Base-by-base conservation (phyloP, 2,888 invertebrate genomes). In the Phasia obesa region DNA sequence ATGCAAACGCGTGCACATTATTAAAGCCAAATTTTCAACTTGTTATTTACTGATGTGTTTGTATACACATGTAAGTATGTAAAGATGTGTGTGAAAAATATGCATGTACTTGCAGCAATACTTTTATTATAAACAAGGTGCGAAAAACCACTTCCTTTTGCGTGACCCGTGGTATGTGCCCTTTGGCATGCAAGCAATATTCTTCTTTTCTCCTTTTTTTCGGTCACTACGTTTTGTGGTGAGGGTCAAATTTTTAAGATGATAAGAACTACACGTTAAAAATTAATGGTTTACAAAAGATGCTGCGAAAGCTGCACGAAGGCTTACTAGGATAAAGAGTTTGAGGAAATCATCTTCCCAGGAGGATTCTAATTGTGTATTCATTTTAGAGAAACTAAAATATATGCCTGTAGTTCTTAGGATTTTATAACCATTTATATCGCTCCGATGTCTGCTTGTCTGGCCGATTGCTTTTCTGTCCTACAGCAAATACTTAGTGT, bases 81-180 rank as follows among this genome's bases (percentile, higher is more conserved):
- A 23, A 19, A 38, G n/a, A n/a, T 21, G 35, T 74, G 67, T 64
- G 59, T 65, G 51, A 65, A 64, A 74, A 65, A 64, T 7, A 19
- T 47, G 44, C 19, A 17, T 19, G 44, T 71, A 55, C 31, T 60
- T 60, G 65, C 70, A 65, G 67, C 60, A 76, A 59, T 53, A 38
- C 67, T 70, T 75, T 81, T 67, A 77, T 80, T 77, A 77, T 51
- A 64, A 79, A 84, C 79, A 76, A 85, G 84, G 85, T 85, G 85
- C 85, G 85, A 85, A 85, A 82, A 84, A 81, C 65, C 76, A 75
- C 67, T 85, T 85, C 84, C 85, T 85, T 84, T 83, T 84, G 70
- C 65, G 38, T 69, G 69, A 7, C 59, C 49, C 64, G 69, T 67
- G 77, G 69, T 35, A 73, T 73, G 59, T 73, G 73, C 62, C 35